Base-by-base conservation (phyloP, 2,888 invertebrate genomes). In the Chalcis sispes region DNA sequence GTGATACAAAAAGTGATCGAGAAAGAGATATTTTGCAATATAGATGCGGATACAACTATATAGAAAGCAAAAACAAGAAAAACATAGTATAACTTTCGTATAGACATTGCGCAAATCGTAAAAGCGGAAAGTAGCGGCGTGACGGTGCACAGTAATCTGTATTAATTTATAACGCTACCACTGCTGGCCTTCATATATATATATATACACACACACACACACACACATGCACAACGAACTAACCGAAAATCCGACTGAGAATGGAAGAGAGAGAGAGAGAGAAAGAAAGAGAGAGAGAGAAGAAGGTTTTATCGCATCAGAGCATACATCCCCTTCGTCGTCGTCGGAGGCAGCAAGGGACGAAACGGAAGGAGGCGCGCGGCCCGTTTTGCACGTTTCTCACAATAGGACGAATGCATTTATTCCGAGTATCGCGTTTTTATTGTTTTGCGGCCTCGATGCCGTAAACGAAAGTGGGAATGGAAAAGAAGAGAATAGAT, bases 381-480 rank as follows among this genome's bases (percentile, higher is more conserved):
- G 72, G 56, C 66, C 72, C 54, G 67, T 76, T 76, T 72, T 54
- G 62, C 56, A 25, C 23, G 40, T 4, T 27, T 42, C 54, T 66
- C 72, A 72, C 72, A 77, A 77, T 71, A 48, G 71, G 10, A 48
- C 23, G 18, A 74, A 69, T 66, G 72, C 77, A 74, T 73, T 77
- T 65, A 74, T 77, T 71, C 73, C 61, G 46, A 48, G 67, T 54
- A 15, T 48, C 29, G 65, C 54, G 46, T 73, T 77, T 77, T 77
- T 77, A 73, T 77, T 77, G 72, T 72, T 77, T 77, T 40, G 50
- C 56, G 15, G 29, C 13, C n/a, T 32, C 48, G 13, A 71, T 54
- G 65, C 52, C 65, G 36, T 56, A 54, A 32, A 75, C 15, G 64
- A 56, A 71, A 62, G 18, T 40, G 13, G 29, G 20, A n/a, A 40